Conservation (phyloP, 2,888 invertebrate species). For the Nemoura dubitans region DNA sequence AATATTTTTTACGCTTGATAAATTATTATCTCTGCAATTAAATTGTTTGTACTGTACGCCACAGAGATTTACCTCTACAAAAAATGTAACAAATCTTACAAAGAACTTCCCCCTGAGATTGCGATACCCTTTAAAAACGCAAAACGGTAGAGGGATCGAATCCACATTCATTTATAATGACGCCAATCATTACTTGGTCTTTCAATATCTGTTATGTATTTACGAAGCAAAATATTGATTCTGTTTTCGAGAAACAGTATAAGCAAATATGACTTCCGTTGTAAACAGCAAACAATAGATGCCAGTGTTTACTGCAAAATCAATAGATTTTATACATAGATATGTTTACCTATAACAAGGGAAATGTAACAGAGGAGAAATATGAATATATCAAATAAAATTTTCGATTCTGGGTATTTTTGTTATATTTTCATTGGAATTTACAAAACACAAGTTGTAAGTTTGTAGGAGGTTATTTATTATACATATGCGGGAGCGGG, state of each 20-base stretch:
- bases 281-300: neutral
- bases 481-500: too few species aligned
- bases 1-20: too few species aligned
- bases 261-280: neutral
- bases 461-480: too few species aligned
- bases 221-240: conserved; percentile 12
- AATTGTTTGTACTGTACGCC: too few species aligned
- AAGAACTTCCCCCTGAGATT: too few species aligned
- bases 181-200: neutral
- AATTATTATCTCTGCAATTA: too few species aligned
- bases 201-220: conserved; percentile 4
- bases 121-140: too few species aligned
- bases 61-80: too few species aligned
- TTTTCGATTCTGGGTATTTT: too few species aligned
- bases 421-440: neutral
- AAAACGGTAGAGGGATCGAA: too few species aligned
- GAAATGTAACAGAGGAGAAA: neutral
- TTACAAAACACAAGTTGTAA: too few species aligned
- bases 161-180: neutral
- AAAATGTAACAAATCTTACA: too few species aligned
- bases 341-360: neutral
- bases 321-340: neutral
- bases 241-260: neutral
- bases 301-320: neutral
- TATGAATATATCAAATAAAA: neutral